Base-by-base conservation (phyloP, 2,888 invertebrate genomes). In the Nemotelus nigrinus region DNA sequence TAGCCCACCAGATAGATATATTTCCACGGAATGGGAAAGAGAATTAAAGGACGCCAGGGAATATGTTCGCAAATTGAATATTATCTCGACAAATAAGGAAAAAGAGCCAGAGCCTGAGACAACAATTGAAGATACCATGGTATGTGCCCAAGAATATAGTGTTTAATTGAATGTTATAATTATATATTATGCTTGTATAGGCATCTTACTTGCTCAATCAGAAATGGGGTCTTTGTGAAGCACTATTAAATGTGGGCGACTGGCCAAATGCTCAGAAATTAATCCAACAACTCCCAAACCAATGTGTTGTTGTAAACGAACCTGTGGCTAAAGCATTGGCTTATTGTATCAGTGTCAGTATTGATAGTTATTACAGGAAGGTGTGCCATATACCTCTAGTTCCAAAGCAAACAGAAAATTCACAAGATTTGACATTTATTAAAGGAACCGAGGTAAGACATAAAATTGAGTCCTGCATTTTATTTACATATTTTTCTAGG, bases 151-250 rank as follows among this genome's bases (percentile, higher is more conserved):
- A 2, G 6, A 41, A n/a, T 57, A 25, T 25, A 25, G 0, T 25
- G 25, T 25, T 25, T 25, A 48, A 53, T n/a, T n/a, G 53, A 47
- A 75, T 48, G 72, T 47, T 76, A 64, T 64, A n/a, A 43, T 53
- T 72, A 43, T 67, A 47, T 55, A 58, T 44, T 63, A 48, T 72
- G 39, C 53, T 25, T 25, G 25, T 25, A 25, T 25, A 25, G 25
- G 25, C 25, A 25, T 25, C 25, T 25, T 86, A 85, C 78, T 81
- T 84, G 81, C 81, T 86, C 81, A 99, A 99, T 88, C 98, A 99
- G 87, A 99, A 99, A 88, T 91, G 98, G 82, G 96, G 97, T 45
- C 89, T 99, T 44, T 94, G 96, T 83, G 96, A 97, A 85, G 96
- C 97, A 0, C 88, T 98, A 68, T 86, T 99, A 6, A 91, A 92